These are phyloP conservation scores for Drosophila gunungcola DNA, from an alignment of 1,140 invertebrate species.

Conservation along the genomic window DNA sequence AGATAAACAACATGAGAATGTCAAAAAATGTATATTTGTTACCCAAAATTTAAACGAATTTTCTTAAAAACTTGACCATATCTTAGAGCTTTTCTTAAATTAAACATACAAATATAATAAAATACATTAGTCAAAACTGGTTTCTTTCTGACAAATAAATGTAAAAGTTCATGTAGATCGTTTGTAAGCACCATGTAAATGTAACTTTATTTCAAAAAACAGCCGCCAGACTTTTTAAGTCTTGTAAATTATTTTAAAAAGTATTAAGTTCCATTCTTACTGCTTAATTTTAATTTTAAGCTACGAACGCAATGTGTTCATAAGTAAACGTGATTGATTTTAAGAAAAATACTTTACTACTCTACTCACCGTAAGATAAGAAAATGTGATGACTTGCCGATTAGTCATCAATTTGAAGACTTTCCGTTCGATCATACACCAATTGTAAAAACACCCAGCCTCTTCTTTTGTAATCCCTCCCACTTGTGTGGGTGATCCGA, in stretches of 20 bases:
- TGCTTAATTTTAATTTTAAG: neutral
- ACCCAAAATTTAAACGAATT: neutral
- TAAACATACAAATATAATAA: neutral
- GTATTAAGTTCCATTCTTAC: neutral
- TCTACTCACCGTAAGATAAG: neutral
- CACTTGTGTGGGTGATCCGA: neutral
- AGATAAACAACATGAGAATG: neutral
- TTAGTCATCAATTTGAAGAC: constrained; percentile 1
- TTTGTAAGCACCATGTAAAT: neutral
- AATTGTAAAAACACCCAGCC: constrained; percentile 8
- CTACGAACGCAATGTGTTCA: neutral
- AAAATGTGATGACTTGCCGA: neutral
- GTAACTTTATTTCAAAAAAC: neutral
- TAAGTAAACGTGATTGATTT: neutral
- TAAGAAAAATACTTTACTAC: no score
- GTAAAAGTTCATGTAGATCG: neutral
- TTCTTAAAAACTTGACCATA: neutral
- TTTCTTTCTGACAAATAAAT: neutral
- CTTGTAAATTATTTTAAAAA: neutral
- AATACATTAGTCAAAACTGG: no score
- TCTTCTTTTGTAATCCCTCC: constrained; percentile 9
- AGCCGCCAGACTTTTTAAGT: neutral
- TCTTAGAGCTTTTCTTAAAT: no score
- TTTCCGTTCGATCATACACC: neutral
- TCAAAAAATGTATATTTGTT: neutral